Evolutionary conservation across 2,797 vertebrate species (phyloP).

Genomic region (Amazona ochrocephala): DNA sequence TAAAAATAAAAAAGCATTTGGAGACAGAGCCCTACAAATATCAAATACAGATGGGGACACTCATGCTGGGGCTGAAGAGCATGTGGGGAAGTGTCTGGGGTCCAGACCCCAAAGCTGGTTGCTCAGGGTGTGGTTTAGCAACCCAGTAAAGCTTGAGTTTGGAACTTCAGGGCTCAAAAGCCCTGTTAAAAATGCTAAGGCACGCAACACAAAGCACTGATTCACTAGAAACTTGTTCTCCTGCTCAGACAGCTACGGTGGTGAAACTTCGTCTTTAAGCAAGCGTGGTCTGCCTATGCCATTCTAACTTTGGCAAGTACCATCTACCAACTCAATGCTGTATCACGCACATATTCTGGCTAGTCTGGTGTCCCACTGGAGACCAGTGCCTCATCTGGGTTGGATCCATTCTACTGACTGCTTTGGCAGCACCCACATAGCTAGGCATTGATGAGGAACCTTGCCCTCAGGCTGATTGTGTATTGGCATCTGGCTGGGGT

Average conservation of each 20-base stretch:
- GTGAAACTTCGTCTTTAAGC: not conserved
- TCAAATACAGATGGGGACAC: not conserved
- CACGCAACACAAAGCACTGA: not conserved
- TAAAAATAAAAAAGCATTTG: not conserved
- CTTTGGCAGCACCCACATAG: not conserved
- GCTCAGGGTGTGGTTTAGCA: not conserved
- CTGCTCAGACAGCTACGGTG: not conserved
- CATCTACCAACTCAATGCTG: not conserved
- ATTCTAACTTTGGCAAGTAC: not conserved
- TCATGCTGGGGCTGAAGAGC: not conserved
- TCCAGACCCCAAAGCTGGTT: not conserved
- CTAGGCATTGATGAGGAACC: not conserved
- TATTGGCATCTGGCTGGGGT: not conserved
- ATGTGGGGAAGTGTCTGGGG: not conserved
- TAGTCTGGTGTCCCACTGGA: not conserved
- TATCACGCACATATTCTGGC: not conserved
- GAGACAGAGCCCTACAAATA: not conserved
- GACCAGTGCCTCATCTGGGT: not conserved
- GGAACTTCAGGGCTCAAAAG: not conserved
- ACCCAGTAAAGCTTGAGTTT: not conserved
- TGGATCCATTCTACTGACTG: not conserved
- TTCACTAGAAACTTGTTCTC: not conserved
- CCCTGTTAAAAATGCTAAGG: not conserved
- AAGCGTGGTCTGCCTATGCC: not conserved
- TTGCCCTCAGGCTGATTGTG: not conserved